These are phyloP conservation scores for Sylvia atricapilla DNA, from an alignment of 2,113 vertebrate species.

Conservation along the genomic window DNA sequence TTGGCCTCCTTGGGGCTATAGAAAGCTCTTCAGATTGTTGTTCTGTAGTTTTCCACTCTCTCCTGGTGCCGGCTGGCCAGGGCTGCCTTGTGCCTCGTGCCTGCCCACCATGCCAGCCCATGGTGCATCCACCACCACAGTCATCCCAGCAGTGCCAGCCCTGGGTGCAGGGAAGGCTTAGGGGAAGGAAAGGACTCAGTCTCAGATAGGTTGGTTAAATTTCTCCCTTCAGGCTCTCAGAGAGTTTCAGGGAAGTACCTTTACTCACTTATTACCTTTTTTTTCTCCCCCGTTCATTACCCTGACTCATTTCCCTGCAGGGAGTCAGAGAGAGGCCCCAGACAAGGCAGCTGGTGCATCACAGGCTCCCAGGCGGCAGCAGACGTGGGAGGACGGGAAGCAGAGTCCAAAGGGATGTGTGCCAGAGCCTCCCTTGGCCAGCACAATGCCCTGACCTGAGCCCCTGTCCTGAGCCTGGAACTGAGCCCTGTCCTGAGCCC, in stretches of 20 bases:
- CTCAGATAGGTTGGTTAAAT: no score
- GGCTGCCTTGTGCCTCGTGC: fast-evolving
- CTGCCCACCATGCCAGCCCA: not conserved
- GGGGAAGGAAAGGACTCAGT: not conserved
- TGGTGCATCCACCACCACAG: not conserved
- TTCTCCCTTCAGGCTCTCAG: not conserved
- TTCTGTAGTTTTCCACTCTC: slow-evolving; percentile 62
- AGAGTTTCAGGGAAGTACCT: not conserved
- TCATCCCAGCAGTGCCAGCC: not conserved
- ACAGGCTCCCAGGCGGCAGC: not conserved
- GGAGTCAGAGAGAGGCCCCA: not conserved
- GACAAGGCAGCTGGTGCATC: not conserved
- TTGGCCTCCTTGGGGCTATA: slow-evolving; percentile 41
- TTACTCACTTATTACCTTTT: not conserved
- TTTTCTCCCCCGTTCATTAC: not conserved
- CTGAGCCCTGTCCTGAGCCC: not conserved
- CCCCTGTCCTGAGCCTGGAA: no score
- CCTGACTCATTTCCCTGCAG: not conserved
- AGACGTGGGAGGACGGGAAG: not conserved
- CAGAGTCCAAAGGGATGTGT: fast-evolving
- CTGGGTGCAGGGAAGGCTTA: not conserved
- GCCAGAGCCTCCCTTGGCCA: not conserved
- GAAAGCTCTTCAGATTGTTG: slow-evolving; percentile 12
- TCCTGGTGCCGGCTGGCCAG: not conserved
- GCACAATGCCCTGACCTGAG: fast-evolving